Evolutionary conservation across 2,113 vertebrate species (phyloP), one percentile per base, ranked within the genome.

Genomic region (Erpornis zantholeuca): DNA sequence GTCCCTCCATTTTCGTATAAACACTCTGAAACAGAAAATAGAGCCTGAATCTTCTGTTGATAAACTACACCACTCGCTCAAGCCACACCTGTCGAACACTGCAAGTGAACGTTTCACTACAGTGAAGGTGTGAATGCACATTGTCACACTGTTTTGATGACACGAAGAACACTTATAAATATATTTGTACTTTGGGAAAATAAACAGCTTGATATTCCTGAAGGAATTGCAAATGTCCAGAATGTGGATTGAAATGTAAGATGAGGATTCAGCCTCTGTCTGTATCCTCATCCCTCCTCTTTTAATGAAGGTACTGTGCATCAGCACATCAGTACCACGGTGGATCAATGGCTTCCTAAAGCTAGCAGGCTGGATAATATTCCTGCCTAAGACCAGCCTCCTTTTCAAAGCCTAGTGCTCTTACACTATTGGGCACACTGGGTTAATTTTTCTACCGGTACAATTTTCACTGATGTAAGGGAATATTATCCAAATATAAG

Each of bases 261-360:
- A 61, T 3, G 2, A 83, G 31, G 12, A 11, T 53, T 82, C 49
- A 60, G 9, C 16, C 3, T 63, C 33, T 23, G 3, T 15, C 15
- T 36, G 3, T 53, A 13, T 24, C 9, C 2, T 35, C 4, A 11
- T 35, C 7, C 7, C 5, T 73, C 19, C 12, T 16, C 28, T 59
- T 70, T 44, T 50, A 36, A 14, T 57, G 21, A 38, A 36, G 10
- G 3, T 11, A 33, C 6, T 31, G 4, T 24, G 4, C 14, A 69
- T 28, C 23, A 65, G 36, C 12, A 24, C 0, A 0, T 44, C 57
- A 75, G 11, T 29, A 38, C 4, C 13, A 24, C 7, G 13, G 6
- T 21, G 24, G 15, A 56, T 27, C 12, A 23, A 11, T 23, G 17
- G 6, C 10, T 86, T 76, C 44, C n/a, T 54, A 40, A 44, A 60